Conservation (phyloP, 2,113 vertebrate species). For the Setophaga coronata region DNA sequence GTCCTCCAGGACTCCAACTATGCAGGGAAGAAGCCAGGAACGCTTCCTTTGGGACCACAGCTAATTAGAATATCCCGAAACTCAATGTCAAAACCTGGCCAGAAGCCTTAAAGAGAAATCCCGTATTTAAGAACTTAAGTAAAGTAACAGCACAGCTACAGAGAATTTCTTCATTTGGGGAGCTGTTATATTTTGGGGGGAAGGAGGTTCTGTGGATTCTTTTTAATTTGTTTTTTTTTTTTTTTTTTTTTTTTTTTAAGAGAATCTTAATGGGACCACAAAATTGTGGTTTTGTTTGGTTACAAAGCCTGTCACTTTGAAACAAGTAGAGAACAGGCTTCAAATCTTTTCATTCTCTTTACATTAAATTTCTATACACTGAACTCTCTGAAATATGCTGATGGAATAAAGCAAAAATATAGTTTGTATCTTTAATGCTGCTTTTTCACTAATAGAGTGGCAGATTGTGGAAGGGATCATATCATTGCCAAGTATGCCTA, state of each 20-base stretch:
- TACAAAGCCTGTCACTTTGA: background rate
- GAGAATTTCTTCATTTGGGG: background rate
- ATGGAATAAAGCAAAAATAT: constrained; percentile 17
- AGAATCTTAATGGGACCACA: background rate
- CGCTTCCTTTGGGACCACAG: background rate
- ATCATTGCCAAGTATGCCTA: background rate
- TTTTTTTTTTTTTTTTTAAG: background rate
- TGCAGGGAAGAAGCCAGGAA: constrained; percentile 34
- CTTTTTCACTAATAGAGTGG: background rate
- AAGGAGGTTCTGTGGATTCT: background rate
- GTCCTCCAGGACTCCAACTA: constrained; percentile 37
- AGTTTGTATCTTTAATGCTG: background rate
- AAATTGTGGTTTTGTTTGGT: background rate
- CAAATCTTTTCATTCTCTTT: background rate
- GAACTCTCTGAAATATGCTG: background rate
- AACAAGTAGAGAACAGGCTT: background rate
- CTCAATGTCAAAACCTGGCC: constrained; percentile 62
- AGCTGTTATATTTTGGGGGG: background rate
- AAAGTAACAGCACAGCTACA: background rate
- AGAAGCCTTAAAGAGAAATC: constrained; percentile 39
- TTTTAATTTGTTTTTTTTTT: background rate
- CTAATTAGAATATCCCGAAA: constrained; percentile 47
- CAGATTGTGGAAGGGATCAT: constrained; percentile 18
- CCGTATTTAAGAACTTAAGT: background rate
- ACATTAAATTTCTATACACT: background rate